Evolutionary conservation across 2,888 invertebrate genomes (phyloP).

Genomic region (Horisme vitalbata): DNA sequence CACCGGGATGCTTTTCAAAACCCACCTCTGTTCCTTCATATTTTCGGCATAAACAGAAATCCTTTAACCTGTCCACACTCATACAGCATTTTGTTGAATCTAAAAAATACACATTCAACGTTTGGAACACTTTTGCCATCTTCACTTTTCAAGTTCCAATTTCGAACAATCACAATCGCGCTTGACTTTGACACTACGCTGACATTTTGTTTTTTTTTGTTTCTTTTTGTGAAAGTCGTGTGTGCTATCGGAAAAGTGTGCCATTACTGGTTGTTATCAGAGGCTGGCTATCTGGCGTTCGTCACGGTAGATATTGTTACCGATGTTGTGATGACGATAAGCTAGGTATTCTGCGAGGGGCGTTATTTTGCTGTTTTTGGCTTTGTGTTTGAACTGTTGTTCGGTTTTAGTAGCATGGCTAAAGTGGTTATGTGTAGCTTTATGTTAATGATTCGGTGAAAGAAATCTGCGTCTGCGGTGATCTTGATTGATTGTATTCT

Average conservation of each 20-base stretch:
- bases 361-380: constrained; percentile 30
- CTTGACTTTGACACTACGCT: constrained; percentile 16
- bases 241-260: constrained; percentile 56
- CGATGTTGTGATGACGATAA: constrained; percentile 70
- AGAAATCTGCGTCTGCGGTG: too few relatives aligned
- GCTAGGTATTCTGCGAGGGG: constrained; percentile 37
- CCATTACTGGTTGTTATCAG: constrained; percentile 73
- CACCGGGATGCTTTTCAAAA: constrained; percentile 17
- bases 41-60: constrained; percentile 72
- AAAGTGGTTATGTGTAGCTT: too few relatives aligned
- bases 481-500: too few relatives aligned
- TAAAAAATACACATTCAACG: constrained; percentile 66
- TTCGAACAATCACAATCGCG: constrained; percentile 1
- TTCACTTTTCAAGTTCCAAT: constrained; percentile 6
- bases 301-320: constrained; percentile 77
- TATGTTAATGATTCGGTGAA: too few relatives aligned
- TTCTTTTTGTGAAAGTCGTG: constrained; percentile 46
- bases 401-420: too few relatives aligned
- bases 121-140: constrained; percentile 68
- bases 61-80: constrained; percentile 67
- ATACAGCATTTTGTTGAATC: constrained; percentile 69
- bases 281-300: constrained; percentile 71
- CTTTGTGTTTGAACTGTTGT: constrained; percentile 10
- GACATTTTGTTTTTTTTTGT: constrained; percentile 21
- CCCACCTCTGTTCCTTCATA: constrained; percentile 64